Evolutionary conservation across 1,140 invertebrate genomes (phyloP).

Genomic region (Protaetia brevitarsis): DNA sequence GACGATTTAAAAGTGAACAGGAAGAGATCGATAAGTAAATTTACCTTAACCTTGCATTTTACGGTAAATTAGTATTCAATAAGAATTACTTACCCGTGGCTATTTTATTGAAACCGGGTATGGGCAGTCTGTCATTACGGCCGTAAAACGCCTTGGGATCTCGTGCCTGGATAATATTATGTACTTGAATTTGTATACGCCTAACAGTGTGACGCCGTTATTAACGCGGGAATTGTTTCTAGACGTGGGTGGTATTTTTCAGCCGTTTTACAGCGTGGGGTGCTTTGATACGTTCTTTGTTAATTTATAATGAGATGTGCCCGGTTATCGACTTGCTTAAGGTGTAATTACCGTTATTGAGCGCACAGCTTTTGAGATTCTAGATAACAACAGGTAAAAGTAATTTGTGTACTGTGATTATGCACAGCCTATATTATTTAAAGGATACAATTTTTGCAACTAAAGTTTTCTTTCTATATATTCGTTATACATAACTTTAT

Average conservation of each 20-base stretch:
- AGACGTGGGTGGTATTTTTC: neutral
- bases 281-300: neutral
- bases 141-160: neutral
- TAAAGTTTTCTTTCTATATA: too few relatives aligned
- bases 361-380: too few relatives aligned
- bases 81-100: conserved; percentile 13
- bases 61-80: conserved; percentile 11
- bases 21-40: conserved; percentile 2
- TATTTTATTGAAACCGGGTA: conserved; percentile 6
- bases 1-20: neutral
- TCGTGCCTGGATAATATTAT: conserved; percentile 11
- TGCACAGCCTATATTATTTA: too few relatives aligned
- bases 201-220: neutral
- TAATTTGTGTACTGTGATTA: too few relatives aligned
- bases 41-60: conserved; percentile 7
- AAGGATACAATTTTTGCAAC: too few relatives aligned
- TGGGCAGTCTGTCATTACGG: conserved; percentile 4
- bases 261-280: neutral
- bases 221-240: neutral
- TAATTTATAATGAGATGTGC: neutral
- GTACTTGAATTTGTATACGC: conserved; percentile 16
- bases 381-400: too few relatives aligned
- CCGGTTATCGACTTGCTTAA: too few relatives aligned
- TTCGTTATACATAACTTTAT: too few relatives aligned
- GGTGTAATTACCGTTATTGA: too few relatives aligned